These are phyloP conservation scores for Hydrolagus affinis DNA, from an alignment of 2,113 vertebrate genomes.

Conservation along the genomic window DNA sequence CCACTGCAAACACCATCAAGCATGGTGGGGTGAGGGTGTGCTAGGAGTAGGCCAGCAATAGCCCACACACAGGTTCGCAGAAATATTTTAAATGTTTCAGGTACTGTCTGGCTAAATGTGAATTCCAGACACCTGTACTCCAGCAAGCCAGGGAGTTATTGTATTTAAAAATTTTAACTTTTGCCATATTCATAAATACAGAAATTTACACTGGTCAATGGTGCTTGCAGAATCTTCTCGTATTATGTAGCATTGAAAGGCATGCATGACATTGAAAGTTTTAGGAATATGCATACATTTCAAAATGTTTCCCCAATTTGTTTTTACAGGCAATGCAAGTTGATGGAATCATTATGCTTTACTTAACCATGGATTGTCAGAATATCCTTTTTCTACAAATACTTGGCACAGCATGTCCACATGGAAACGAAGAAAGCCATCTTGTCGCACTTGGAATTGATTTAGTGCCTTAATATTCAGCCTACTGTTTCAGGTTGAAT, in stretches of 20 bases:
- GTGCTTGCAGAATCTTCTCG: too few species aligned
- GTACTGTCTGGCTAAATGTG: too few species aligned
- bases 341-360: constrained; percentile 20
- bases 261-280: not conserved
- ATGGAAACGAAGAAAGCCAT: constrained; percentile 47
- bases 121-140: too few species aligned
- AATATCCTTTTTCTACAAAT: constrained; percentile 8
- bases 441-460: constrained; percentile 53
- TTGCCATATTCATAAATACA: too few species aligned
- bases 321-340: constrained; percentile 22
- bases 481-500: constrained; percentile 60
- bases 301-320: constrained; percentile 16
- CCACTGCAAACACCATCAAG: too few species aligned
- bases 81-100: too few species aligned
- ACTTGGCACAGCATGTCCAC: constrained; percentile 14
- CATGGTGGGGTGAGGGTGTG: too few species aligned
- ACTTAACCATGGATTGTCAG: constrained; percentile 12
- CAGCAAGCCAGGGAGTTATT: too few species aligned
- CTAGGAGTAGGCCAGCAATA: too few species aligned
- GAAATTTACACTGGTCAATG: too few species aligned
- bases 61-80: too few species aligned
- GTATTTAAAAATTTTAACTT: too few species aligned
- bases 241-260: not conserved
- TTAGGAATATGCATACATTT: not conserved
- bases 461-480: constrained; percentile 63